Evolutionary conservation across 1,140 invertebrate species (phyloP), one percentile per base, ranked within the genome.

Genomic region (Nylanderia fulva): DNA sequence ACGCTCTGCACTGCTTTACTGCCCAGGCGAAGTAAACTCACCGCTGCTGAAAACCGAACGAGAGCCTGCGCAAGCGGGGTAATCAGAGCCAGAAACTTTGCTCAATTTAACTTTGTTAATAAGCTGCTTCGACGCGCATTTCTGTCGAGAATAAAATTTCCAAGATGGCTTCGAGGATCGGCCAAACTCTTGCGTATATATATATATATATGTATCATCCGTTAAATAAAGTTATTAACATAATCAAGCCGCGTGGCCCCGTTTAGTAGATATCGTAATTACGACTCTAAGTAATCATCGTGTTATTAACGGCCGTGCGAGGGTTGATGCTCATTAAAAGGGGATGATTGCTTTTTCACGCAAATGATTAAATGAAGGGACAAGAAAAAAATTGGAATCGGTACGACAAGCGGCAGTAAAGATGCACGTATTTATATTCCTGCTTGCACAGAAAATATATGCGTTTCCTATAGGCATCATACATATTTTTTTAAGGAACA

Each of bases 21-120:
- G 68, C 36, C 58, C 56, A 42, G 45, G 68, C 66, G 45, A 83
- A 56, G 52, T 72, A 63, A 83, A 68, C 77, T 68, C 42, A 48
- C 79, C 58, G 60, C 79, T 42, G 45, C 42, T 71, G 61, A 64
- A 84, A 87, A 84, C 71, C 52, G 79, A 84, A 64, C 29, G 71
- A 68, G 72, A 75, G 72, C 29, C 71, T 29, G 79, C 58, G 56
- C 36, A 39, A 56, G 48, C 56, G 74, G 76, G 76, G 76, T 85
- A 88, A 89, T 88, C 87, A 88, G 85, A 86, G 54, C 83, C 74
- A 76, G 68, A 76, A 89, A 89, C 84, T 89, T 89, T 85, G 69
- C 68, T 88, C 86, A 89, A 89, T 89, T 89, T 89, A 89, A 89
- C 87, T 89, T 89, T 88, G 86, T 89, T 88, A 89, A 88, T 85